A percentile compares a stretch with the other conserved stretches of the same genome.
These are phyloP conservation scores for Menura novaehollandiae DNA, from an alignment of 2,113 vertebrate species.

Conservation along the genomic window DNA sequence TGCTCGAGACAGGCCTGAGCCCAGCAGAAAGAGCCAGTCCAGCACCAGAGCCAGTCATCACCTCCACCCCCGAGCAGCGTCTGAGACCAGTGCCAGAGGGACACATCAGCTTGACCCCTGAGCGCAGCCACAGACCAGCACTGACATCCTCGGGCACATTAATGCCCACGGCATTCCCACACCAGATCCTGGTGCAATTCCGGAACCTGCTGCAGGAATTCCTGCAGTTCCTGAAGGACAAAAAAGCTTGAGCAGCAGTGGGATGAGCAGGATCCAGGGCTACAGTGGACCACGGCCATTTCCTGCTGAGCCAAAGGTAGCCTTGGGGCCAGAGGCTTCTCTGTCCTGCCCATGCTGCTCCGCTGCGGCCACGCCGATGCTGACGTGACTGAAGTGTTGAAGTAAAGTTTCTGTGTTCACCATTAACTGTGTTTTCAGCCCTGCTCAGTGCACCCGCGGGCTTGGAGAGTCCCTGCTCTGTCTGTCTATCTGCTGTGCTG, in stretches of 20 bases:
- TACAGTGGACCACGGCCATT: accelerated
- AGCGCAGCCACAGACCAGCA: neutral
- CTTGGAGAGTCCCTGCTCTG: neutral
- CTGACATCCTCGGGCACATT: neutral
- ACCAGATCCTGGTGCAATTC: neutral
- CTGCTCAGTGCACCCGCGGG: neutral
- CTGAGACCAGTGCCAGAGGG: neutral
- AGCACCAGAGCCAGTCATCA: neutral
- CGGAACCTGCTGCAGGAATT: neutral
- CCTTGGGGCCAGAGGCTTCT: neutral
- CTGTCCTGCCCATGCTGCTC: neutral
- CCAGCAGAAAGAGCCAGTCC: accelerated
- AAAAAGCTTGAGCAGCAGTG: neutral
- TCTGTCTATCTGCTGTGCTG: neutral
- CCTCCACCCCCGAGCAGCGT: neutral
- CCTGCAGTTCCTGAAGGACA: neutral
- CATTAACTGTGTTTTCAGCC: neutral
- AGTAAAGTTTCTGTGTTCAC: neutral
- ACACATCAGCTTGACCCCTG: neutral
- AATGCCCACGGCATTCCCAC: neutral
- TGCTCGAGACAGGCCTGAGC: neutral
- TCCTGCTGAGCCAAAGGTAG: neutral
- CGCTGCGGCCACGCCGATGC: neutral
- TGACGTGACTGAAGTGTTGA: neutral
- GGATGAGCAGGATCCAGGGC: neutral